Conservation (phyloP, 2,888 invertebrate species). For the Neelides folsomi region DNA sequence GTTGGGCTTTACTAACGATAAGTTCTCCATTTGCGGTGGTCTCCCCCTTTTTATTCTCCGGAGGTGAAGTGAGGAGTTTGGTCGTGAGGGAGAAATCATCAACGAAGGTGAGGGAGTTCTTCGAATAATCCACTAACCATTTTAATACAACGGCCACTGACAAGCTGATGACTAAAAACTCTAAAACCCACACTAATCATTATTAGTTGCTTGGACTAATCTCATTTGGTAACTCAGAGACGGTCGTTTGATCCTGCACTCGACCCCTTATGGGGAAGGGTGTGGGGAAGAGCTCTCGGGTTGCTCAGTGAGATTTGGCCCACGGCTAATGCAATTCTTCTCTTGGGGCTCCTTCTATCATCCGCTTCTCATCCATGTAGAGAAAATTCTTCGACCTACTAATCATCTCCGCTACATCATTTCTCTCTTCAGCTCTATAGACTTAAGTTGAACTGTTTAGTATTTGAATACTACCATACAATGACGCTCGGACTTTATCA, state of each 20-base stretch:
- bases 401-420: neutral
- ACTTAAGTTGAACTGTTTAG: neutral
- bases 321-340: conserved; percentile 33
- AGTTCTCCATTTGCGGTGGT: too few species aligned
- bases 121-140: too few species aligned
- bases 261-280: conserved; percentile 8
- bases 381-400: conserved; percentile 1
- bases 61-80: too few species aligned
- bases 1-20: too few species aligned
- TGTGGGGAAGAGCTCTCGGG: conserved; percentile 27
- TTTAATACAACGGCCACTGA: neutral
- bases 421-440: too few species aligned
- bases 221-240: conserved; percentile 99
- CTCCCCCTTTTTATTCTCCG: too few species aligned
- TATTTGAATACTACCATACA: too few species aligned
- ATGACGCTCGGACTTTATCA: too few species aligned
- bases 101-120: too few species aligned
- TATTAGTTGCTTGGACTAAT: conserved; percentile 52
- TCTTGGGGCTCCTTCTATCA: conserved; percentile 8
- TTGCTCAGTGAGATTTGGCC: conserved; percentile 34
- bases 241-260: conserved; percentile 34
- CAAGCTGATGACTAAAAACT: neutral
- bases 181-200: neutral
- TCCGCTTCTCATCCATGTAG: conserved; percentile 4
- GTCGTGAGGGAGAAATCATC: too few species aligned